Evolutionary conservation across 1,140 invertebrate species (phyloP), one percentile per base, ranked within the genome.

Genomic region (Drosophila grimshawi): DNA sequence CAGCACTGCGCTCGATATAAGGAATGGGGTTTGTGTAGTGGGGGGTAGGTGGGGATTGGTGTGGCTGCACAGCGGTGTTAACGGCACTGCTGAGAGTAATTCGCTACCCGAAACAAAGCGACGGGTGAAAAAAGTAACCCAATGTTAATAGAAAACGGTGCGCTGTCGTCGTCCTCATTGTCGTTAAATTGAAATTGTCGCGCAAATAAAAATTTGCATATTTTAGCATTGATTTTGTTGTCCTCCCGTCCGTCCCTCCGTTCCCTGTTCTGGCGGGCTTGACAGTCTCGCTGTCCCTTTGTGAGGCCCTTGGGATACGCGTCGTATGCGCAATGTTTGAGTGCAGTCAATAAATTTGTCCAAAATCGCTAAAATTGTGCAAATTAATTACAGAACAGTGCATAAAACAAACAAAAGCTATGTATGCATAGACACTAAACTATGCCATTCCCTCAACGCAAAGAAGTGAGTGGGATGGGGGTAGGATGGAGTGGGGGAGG

Each of bases 201-300:
- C 81, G 89, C 74, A 91, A 89, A 89, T 91, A 91, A 91, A 90
- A 90, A 90, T 90, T 90, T 90, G 81, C 86, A 90, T 90, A 90
- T 90, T 90, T 90, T 77, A 90, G 86, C 86, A 90, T 90, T 90
- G 86, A 90, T 90, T 90, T 90, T 49, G 66, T 37, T 45, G 3
- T 53, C 10, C 19, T 19, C 19, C 19, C 19, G 19, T 19, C 19
- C 19, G 19, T 29, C 8, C 33, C 45, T 6, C 41, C 27, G 11
- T 2, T 3, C 37, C 6, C 8, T 4, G 29, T 7, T 35, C 39
- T 11, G 5, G 46, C 32, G 5, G 30, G 11, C 30, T 41, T 27
- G 5, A 33, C 19, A 32, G n/a, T 4, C 5, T 29, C 32, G 32
- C 27, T 0, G 33, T 59, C 11, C 48, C 35, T 29, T 49, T 35